Percentiles rank a stretch among this genome's conserved stretches.
Conservation (phyloP, 2,797 vertebrate species). For the Enteromius fasciolatus region DNA sequence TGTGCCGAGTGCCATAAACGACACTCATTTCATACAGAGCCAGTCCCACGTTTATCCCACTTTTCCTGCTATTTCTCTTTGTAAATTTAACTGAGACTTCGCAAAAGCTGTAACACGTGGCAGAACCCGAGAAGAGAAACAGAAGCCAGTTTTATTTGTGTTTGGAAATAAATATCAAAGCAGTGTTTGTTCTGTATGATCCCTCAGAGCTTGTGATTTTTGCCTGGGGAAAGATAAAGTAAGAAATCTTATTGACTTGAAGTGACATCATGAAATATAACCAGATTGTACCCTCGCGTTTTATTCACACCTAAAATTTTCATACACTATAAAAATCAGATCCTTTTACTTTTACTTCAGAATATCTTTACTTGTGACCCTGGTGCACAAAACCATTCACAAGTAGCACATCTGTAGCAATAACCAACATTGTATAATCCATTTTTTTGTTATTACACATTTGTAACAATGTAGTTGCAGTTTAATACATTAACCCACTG, state of each 20-base stretch:
- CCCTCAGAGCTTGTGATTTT: background rate
- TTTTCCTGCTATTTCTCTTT: conserved; percentile 5
- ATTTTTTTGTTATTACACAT: background rate
- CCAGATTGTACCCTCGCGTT: background rate
- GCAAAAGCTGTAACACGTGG: background rate
- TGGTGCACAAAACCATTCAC: too few relatives aligned
- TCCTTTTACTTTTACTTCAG: background rate
- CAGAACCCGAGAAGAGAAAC: background rate
- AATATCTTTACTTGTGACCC: background rate
- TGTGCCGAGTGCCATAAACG: conserved; percentile 39
- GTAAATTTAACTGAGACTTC: background rate
- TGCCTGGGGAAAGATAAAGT: background rate
- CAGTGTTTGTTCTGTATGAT: background rate
- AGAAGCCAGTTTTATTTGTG: background rate
- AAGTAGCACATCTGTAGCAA: too few relatives aligned
- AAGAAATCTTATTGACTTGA: background rate
- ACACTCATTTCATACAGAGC: conserved; percentile 42
- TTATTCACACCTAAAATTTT: too few relatives aligned
- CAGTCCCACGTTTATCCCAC: conserved; percentile 1
- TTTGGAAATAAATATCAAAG: background rate
- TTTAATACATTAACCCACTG: background rate
- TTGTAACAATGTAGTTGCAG: background rate
- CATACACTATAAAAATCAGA: too few relatives aligned
- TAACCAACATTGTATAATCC: too few relatives aligned
- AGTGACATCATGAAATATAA: background rate